Evolutionary conservation across 2,113 vertebrate species (phyloP).

Genomic region (Telmatochromis sp.): DNA sequence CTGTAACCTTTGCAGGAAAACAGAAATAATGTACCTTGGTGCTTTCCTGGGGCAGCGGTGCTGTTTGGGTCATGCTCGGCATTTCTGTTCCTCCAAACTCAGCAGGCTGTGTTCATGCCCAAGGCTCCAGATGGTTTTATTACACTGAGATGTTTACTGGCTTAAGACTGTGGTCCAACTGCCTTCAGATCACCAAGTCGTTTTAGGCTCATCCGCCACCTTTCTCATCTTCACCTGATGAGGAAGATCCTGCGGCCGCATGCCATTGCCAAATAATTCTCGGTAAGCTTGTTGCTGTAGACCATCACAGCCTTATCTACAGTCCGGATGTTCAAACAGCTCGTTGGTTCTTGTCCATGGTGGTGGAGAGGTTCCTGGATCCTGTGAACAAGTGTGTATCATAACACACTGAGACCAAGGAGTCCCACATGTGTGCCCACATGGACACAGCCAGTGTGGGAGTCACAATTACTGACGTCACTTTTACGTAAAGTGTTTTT

Average conservation of each 20-base stretch:
- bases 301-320: background rate
- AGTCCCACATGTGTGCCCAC: background rate
- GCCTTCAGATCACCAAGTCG: background rate
- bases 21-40: background rate
- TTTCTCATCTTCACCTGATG: background rate
- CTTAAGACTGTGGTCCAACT: background rate
- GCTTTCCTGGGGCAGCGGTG: background rate
- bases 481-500: background rate
- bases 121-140: background rate
- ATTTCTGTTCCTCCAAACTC: background rate
- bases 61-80: background rate
- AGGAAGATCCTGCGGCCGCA: background rate
- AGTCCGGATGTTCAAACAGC: background rate
- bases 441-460: background rate
- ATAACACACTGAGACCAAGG: background rate
- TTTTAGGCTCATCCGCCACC: background rate
- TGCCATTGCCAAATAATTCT: background rate
- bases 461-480: background rate
- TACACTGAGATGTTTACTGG: background rate
- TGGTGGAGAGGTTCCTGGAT: background rate
- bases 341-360: background rate
- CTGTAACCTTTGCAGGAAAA: background rate
- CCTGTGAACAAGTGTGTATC: background rate
- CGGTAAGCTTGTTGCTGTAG: background rate
- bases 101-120: background rate